Percentiles rank a stretch among this genome's conserved stretches.
phyloP scores from a whole-genome alignment of 2,113 vertebrate species.

The Rhea pennata region DNA sequence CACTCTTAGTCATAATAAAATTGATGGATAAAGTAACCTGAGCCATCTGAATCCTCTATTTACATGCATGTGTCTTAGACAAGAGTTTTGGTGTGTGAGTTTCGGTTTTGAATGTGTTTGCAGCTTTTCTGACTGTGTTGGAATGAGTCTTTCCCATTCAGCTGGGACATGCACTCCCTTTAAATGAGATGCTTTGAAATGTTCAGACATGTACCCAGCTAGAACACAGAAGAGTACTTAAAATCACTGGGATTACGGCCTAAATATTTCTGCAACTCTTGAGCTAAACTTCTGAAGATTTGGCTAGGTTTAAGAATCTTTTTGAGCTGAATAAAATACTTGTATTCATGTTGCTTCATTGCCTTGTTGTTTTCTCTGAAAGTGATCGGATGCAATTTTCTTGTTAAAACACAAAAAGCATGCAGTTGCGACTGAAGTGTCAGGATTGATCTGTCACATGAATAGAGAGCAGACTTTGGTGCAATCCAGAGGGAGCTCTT shows the following conservation, averaged over 20 bases:
- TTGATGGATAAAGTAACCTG: not conserved
- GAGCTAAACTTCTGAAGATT: not conserved
- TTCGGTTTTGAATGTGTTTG: not conserved
- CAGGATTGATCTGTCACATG: not conserved
- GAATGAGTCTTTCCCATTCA: not conserved
- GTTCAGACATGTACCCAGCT: not conserved
- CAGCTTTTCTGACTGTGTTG: not conserved
- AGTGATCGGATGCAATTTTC: not conserved
- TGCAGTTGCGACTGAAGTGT: not conserved
- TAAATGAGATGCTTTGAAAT: not conserved
- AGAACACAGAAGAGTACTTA: not conserved
- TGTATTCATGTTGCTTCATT: not conserved
- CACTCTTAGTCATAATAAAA: not conserved
- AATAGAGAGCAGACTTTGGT: not conserved
- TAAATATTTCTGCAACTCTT: slow-evolving; percentile 1
- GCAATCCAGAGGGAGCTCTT: not conserved
- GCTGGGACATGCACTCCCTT: not conserved
- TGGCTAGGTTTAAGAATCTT: not conserved
- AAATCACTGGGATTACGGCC: not conserved
- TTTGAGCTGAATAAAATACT: not conserved
- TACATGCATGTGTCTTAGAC: not conserved
- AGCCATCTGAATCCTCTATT: not conserved
- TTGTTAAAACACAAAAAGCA: not conserved
- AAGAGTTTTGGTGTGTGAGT: not conserved
- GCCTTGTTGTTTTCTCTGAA: not conserved